Evolutionary conservation across 2,888 invertebrate genomes (phyloP), one percentile per base, ranked within the genome.

Genomic region (Drosophila ezoana): DNA sequence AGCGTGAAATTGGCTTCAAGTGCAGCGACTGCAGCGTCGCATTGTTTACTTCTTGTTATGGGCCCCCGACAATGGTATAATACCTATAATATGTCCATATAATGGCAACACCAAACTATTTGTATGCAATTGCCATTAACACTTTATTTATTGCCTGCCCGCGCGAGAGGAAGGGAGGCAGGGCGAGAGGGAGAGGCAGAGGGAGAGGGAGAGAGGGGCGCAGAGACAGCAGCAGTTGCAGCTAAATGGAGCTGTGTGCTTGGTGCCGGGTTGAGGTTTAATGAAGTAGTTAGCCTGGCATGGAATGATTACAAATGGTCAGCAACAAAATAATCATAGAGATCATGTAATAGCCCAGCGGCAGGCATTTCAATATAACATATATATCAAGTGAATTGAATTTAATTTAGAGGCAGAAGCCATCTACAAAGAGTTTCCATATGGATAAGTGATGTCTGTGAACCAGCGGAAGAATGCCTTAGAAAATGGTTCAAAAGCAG

Each of bases 1-100:
- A 90, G 90, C 90, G 84, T 90, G 91, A 90, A 90, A 90, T 90
- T 90, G 90, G 83, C 85, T 89, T 81, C 76, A 76, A 85, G 76
- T 88, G 83, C 83, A 83, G 81, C 87, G 76, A 81, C 67, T 81
- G 71, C 69, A 76, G 77, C 84, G 81, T 86, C 73, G 76, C 79
- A 87, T 89, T 89, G 86, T 87, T 89, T 87, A 78, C 88, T 89
- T 89, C 87, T 89, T 87, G 80, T 85, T 81, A 87, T 84, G 78
- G 75, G 56, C 58, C 49, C 49, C 51, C 59, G 72, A 82, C 81
- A 81, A 74, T 77, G 72, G 65, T 63, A 70, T 73, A 54, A 57
- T 62, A 70, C 63, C 63, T 57, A 44, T 52, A 56, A 72, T 28
- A 28, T 79, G 74, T 62, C 73, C 70, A 79, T 75, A 81, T 84